Evolutionary conservation across 2,888 invertebrate genomes (phyloP), one percentile per base, ranked within the genome.

Genomic region (Allophyes oxyacanthae): DNA sequence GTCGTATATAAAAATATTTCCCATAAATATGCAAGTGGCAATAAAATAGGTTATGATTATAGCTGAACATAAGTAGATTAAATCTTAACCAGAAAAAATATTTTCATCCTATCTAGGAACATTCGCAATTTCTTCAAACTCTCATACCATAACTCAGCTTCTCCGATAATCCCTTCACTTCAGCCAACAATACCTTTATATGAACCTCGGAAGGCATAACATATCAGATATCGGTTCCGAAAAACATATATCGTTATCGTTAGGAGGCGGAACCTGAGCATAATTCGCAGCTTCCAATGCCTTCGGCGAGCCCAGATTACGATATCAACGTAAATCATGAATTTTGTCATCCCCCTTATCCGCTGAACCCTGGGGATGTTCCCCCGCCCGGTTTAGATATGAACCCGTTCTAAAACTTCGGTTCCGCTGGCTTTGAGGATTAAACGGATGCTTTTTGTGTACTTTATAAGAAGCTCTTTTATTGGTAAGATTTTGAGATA

Each of bases 311-410:
- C 55, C 44, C 57, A 72, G 75, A 69, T 75, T 69, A 74, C 70
- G 64, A 72, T 76, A 76, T 72, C 77, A 63, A 48, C 60, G 74
- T 76, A 76, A 76, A 76, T 76, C 77, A 76, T 72, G 72, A 66
- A 61, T 69, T 74, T 69, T 72, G 77, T 76, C 75, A 64, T 64
- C 68, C 66, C 55, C 51, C 57, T 48, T 62, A 53, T 58, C 64
- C 57, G 62, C 34, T 60, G 43, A 64, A 64, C 53, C 50, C 45
- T 34, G 30, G 42, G 64, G 43, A 52, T 45, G 48, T 61, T 60
- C 14, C 43, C 58, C 42, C 25, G 15, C 10, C 53, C 42, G 68
- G 43, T 40, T 55, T 51, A 58, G 67, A 66, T 69, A 62, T 45
- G 36, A 52, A 41, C 36, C 51, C 33, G 44, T 41, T 55, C 54